Conservation (phyloP, 2,113 vertebrate genomes). For the Pimephales promelas region DNA sequence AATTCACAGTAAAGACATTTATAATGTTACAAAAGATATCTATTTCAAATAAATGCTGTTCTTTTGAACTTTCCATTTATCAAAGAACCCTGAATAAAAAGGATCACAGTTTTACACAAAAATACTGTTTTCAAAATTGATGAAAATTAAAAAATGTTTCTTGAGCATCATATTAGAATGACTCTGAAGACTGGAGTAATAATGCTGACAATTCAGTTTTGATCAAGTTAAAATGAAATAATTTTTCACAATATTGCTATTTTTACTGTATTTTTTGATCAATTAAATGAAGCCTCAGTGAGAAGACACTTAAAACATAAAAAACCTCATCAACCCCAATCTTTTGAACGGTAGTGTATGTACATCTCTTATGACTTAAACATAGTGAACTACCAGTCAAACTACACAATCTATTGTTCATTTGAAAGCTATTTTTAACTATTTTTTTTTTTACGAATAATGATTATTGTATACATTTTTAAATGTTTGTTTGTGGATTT, state of each 20-base stretch:
- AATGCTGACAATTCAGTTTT: background rate
- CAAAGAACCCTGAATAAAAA: background rate
- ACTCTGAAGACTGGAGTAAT: background rate
- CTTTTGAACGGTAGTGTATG: too few relatives aligned
- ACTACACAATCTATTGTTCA: too few relatives aligned
- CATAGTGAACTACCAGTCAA: too few relatives aligned
- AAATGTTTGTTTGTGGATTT: background rate
- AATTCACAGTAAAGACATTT: background rate
- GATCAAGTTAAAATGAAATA: background rate
- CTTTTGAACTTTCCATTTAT: background rate
- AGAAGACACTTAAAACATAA: too few relatives aligned
- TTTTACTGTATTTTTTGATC: background rate
- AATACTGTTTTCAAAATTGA: background rate
- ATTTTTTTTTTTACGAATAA: background rate
- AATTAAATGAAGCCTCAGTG: background rate
- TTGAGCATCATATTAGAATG: background rate
- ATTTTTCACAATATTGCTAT: background rate
- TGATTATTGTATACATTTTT: constrained; percentile 2
- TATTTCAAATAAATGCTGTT: background rate
- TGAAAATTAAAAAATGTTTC: background rate
- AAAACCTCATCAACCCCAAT: too few relatives aligned
- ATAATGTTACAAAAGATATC: too few relatives aligned
- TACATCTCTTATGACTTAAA: too few relatives aligned
- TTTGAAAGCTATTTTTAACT: background rate
- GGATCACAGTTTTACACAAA: background rate